A percentile compares a stretch with the other conserved stretches of the same genome.
Evolutionary conservation across 2,113 vertebrate species (phyloP).

Genomic region (Sus scrofa): T2T-Sscrofa CM000813.6:11591501-11592000

Average conservation of each 20-base stretch:
- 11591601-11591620: fast-evolving
- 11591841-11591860: no score
- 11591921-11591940: not conserved
- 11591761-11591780: not conserved
- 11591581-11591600: not conserved
- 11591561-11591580: not conserved
- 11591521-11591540: not conserved
- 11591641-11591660: no score
- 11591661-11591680: no score
- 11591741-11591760: not conserved
- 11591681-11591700: not conserved
- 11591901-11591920: not conserved
- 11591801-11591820: not conserved
- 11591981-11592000: not conserved
- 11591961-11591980: not conserved
- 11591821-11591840: not conserved
- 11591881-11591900: not conserved
- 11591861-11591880: not conserved
- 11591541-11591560: not conserved
- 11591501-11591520: not conserved
- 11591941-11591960: no score
- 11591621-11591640: no score
- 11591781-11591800: fast-evolving
- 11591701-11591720: not conserved
- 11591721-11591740: not conserved